Evolutionary conservation across 2,797 vertebrate genomes (phyloP).

Genomic region (Bucorvus abyssinicus): DNA sequence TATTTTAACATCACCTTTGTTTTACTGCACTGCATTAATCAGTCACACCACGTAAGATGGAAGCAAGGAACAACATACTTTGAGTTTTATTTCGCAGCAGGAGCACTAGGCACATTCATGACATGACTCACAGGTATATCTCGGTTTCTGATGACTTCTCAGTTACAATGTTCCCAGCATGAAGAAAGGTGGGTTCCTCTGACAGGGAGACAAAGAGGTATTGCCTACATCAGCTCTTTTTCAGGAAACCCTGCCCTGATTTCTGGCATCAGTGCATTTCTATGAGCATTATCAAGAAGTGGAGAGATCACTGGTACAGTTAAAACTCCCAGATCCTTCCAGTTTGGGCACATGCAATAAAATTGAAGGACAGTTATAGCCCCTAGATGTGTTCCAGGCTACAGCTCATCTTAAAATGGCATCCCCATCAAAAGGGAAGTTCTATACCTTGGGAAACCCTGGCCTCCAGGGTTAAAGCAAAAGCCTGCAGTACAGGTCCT

Average conservation of each 20-base stretch:
- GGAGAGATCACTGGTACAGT: accelerated
- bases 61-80: background rate
- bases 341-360: background rate
- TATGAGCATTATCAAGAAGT: accelerated
- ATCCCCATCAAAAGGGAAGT: background rate
- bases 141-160: background rate
- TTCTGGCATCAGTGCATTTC: background rate
- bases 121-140: background rate
- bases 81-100: background rate
- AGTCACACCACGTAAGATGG: background rate
- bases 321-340: background rate
- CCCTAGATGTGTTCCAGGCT: background rate
- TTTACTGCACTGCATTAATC: background rate
- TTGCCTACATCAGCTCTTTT: background rate
- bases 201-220: constrained; percentile 17
- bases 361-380: background rate
- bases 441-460: background rate
- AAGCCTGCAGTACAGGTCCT: background rate
- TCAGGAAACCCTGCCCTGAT: background rate
- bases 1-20: background rate
- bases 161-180: background rate
- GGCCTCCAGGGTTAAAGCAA: too few relatives aligned
- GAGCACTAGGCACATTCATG: background rate
- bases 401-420: background rate
- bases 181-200: background rate